Base-by-base conservation (phyloP, 1,140 invertebrate species). In the Gerris buenoi region DNA sequence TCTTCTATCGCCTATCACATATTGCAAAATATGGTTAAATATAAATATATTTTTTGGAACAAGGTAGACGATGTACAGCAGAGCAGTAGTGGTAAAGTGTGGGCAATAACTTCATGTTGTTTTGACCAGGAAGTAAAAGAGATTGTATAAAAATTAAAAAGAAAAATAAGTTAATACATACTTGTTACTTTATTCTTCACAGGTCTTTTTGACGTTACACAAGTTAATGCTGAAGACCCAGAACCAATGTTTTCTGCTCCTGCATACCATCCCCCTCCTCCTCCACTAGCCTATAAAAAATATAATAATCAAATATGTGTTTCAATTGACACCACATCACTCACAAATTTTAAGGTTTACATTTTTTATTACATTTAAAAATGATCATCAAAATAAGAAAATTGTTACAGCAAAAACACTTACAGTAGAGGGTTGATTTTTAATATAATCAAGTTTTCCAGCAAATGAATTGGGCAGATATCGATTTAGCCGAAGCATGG, bases 391-490 rank as follows among this genome's bases (percentile, higher is more conserved):
- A 46, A 10, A 10, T 46, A 46, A 46, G 33, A 46, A 46, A 5
- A 46, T 46, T 46, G 5, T 46, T 46, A 46, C 14, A 64, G 2
- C 1, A 64, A 29, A 64, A 64, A 14, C 15, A 33, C 63, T 64
- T 28, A 64, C 63, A 64, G 14, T 46, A 46, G 33, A 46, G n/a
- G n/a, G n/a, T 5, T 46, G 33, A 46, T 46, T 46, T 46, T 46
- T 46, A 46, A 46, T 46, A 18, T 10, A 46, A 18, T 46, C 33
- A 5, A 46, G 5, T 18, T 46, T 65, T 2, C 26, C 25, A 22
- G 33, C n/a, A 57, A 65, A 23, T 46, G 33, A 10, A 46, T 56
- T 3, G 26, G 65, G 66, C 1, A 67, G 25, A 25, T 27, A 67
- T 1, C 27, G 27, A n/a, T 26, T 25, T 13, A 70, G 65, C 22